Evolutionary conservation across 2,113 vertebrate species (phyloP).

Genomic region (Istiophorus platypterus): DNA sequence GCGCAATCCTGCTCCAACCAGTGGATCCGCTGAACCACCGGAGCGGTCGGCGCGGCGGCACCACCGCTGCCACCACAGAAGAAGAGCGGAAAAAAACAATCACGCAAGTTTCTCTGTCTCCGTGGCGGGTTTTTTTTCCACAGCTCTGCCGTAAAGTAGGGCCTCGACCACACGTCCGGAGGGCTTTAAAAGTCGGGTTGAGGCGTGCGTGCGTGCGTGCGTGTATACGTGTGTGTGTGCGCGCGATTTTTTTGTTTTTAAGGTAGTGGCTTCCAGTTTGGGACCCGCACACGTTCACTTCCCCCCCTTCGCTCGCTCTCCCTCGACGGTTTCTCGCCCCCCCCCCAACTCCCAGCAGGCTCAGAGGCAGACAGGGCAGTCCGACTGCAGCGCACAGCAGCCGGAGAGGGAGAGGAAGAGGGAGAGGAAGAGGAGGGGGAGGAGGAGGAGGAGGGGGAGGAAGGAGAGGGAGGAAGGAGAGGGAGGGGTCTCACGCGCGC

Average conservation of each 20-base stretch:
- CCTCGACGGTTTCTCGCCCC: constrained; percentile 54
- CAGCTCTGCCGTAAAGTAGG: constrained; percentile 9
- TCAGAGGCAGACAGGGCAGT: constrained; percentile 65
- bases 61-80: constrained; percentile 30
- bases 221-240: background rate
- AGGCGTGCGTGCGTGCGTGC: background rate
- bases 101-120: constrained; percentile 56
- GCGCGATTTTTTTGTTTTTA: background rate
- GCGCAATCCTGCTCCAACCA: constrained; percentile 66
- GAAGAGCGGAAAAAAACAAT: constrained; percentile 24
- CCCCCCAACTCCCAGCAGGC: constrained; percentile 62
- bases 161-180: background rate
- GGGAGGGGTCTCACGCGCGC: constrained; percentile 60
- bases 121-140: background rate
- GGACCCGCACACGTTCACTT: constrained; percentile 19
- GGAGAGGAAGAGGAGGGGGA: constrained; percentile 70
- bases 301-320: constrained; percentile 36
- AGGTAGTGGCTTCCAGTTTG: constrained; percentile 47
- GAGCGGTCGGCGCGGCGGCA: constrained; percentile 46
- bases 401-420: constrained; percentile 63
- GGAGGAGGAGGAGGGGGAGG: constrained; percentile 71
- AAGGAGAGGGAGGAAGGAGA: constrained; percentile 52
- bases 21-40: constrained; percentile 43
- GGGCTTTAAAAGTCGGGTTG: background rate
- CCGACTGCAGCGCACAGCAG: constrained; percentile 74